These are phyloP conservation scores for Smutsia temminckii DNA, from an alignment of 2,797 vertebrate genomes.

Conservation along the genomic window DNA sequence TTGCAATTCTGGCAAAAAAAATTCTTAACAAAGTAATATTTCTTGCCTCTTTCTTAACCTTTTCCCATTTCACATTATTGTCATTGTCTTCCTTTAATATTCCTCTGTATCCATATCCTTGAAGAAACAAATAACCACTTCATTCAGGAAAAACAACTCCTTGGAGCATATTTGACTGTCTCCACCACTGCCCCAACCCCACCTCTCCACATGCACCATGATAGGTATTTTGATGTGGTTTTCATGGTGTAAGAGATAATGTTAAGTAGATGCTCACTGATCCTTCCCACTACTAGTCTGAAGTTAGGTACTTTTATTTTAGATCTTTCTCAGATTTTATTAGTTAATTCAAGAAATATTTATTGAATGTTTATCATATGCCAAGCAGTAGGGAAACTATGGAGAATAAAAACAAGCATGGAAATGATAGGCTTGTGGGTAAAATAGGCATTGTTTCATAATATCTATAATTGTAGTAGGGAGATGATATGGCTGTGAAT, in stretches of 20 bases:
- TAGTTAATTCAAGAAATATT: slow-evolving; percentile 3
- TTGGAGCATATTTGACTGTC: neutral
- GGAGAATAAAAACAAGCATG: neutral
- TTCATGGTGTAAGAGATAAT: neutral
- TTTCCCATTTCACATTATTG: neutral
- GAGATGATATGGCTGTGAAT: neutral
- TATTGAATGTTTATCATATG: neutral
- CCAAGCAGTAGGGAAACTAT: neutral
- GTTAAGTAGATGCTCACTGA: neutral
- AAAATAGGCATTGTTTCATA: neutral
- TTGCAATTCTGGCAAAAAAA: neutral
- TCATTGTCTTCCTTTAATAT: neutral
- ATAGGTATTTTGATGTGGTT: neutral
- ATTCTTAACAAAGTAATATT: neutral
- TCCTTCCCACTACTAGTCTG: neutral
- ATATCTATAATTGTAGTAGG: neutral
- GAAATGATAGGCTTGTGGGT: neutral
- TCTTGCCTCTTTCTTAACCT: neutral
- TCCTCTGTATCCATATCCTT: neutral
- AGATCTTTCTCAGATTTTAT: neutral
- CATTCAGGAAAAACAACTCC: neutral
- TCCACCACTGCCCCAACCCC: neutral
- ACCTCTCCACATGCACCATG: neutral
- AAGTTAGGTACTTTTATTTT: slow-evolving; percentile 23
- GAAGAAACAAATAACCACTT: slow-evolving; percentile 11